Base-by-base conservation (phyloP, 2,888 invertebrate genomes). In the Penaeus monodon region DNA sequence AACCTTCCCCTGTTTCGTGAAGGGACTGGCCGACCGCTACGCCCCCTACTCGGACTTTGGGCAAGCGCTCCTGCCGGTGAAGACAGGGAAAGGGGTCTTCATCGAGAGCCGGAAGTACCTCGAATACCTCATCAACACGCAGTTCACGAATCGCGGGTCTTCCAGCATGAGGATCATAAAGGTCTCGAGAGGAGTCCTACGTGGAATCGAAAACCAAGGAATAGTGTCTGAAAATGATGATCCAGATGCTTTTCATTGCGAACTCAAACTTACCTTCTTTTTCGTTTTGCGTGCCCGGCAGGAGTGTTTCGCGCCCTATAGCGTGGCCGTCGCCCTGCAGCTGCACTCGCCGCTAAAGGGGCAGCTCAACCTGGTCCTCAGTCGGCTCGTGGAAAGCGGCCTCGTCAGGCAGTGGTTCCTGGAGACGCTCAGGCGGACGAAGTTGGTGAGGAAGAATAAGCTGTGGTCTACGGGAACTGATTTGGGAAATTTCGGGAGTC, bases 381-480 rank as follows among this genome's bases (percentile, higher is more conserved):
- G 17, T 17, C 29, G 86, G 49, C 66, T 81, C 27, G 63, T 81
- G 6, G 81, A 81, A 74, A 80, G 80, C 29, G 86, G 86, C n/a
- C 81, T 86, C n/a, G 86, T 86, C 17, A 44, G 86, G n/a, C 64
- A 81, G 63, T 86, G 86, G 86, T 86, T 86, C 76, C 68, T 81
- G n/a, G 74, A 86, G 38, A 66, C 64, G 7, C 49, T 84, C 20
- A 64, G 63, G n/a, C 57, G 73, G 24, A 68, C 44, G 27, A 66
- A 63, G 27, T 14, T n/a, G 83, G 83, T 83, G 24, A 44, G 27
- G 24, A 29, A 20, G n/a, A 14, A 14, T 76, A 8, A 12, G 29
- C 27, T 63, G 27, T 20, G 29, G 27, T 8, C 17, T 10, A 0
- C 27, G 8, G 14, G 8, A 12, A 49, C 57, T 12, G 7, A 20